Evolutionary conservation across 2,888 invertebrate genomes (phyloP).

Genomic region (Volucella inanis): DNA sequence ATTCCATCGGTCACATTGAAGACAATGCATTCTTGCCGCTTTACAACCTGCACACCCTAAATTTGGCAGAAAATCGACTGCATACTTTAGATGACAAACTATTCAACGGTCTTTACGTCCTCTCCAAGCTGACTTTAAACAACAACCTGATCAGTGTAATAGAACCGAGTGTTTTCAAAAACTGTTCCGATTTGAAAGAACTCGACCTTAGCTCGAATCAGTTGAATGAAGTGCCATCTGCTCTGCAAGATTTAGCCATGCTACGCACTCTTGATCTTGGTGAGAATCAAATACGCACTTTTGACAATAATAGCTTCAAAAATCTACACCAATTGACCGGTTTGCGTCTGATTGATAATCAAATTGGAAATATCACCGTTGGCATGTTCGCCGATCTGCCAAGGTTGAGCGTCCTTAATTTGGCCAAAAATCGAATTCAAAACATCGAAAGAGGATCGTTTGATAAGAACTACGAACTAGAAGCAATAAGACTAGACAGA

Average conservation of each 20-base stretch:
- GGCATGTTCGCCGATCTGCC: conserved; percentile 95
- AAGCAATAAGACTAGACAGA: conserved; percentile 93
- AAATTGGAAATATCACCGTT: conserved; percentile 91
- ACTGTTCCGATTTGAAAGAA: conserved; percentile 94
- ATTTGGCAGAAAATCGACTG: conserved; percentile 93
- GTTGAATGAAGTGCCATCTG: conserved; percentile 91
- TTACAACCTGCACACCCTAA: conserved; percentile 94
- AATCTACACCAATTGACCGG: conserved; percentile 94
- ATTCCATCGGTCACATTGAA: conserved; percentile 94
- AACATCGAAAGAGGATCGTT: conserved; percentile 93
- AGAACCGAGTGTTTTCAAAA: conserved; percentile 92
- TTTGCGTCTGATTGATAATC: conserved; percentile 94
- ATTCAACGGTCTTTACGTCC: conserved; percentile 92
- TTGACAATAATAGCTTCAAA: conserved; percentile 92
- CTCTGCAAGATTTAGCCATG: conserved; percentile 91
- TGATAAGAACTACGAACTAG: conserved; percentile 90
- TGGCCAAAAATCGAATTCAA: conserved; percentile 95
- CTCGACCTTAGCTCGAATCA: conserved; percentile 95
- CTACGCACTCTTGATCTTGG: conserved; percentile 94
- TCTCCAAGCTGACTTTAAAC: conserved; percentile 92
- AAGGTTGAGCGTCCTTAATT: conserved; percentile 92
- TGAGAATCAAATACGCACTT: conserved; percentile 93
- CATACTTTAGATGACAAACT: conserved; percentile 91
- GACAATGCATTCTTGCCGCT: conserved; percentile 94
- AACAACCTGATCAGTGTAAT: conserved; percentile 92